phyloP scores from a whole-genome alignment of 1,140 invertebrate species.

The Drosophila erecta region DNA sequence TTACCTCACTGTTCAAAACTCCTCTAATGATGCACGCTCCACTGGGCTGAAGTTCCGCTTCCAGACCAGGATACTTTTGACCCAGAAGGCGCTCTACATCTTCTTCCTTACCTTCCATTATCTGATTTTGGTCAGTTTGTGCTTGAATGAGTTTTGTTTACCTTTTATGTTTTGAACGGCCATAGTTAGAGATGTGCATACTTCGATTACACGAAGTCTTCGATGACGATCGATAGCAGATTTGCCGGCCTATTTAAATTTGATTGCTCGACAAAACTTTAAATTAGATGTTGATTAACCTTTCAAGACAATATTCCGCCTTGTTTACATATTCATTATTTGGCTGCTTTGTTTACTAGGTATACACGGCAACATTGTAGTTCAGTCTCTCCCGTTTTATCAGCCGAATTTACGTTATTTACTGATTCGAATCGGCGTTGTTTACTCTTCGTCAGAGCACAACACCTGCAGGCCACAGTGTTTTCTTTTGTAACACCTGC shows the following conservation, averaged over 20 bases:
- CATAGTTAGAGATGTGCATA: background rate
- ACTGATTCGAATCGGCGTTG: slow-evolving; percentile 36
- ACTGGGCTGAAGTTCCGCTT: slow-evolving; percentile 10
- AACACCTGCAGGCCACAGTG: slow-evolving; percentile 38
- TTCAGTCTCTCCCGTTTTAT: slow-evolving; percentile 28
- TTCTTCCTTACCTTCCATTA: background rate
- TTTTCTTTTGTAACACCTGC: slow-evolving; percentile 69
- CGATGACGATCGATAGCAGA: background rate
- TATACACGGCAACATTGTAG: slow-evolving; percentile 1
- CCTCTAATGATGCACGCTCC: slow-evolving; percentile 40
- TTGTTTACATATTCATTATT: too few relatives aligned
- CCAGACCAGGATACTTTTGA: slow-evolving; percentile 43
- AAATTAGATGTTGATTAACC: background rate
- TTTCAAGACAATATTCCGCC: background rate
- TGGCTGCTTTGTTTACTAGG: slow-evolving; percentile 5
- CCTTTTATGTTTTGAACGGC: slow-evolving; percentile 5
- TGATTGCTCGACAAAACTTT: background rate
- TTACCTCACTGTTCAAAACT: slow-evolving; percentile 21
- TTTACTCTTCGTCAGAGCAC: slow-evolving; percentile 35
- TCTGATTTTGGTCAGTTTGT: background rate
- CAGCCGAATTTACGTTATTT: slow-evolving; percentile 50
- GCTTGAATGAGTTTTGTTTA: background rate
- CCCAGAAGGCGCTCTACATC: slow-evolving; percentile 11
- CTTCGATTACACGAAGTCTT: background rate
- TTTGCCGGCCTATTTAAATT: slow-evolving; percentile 1